These are phyloP conservation scores for Calonectris borealis DNA, from an alignment of 2,113 vertebrate species.

Conservation along the genomic window DNA sequence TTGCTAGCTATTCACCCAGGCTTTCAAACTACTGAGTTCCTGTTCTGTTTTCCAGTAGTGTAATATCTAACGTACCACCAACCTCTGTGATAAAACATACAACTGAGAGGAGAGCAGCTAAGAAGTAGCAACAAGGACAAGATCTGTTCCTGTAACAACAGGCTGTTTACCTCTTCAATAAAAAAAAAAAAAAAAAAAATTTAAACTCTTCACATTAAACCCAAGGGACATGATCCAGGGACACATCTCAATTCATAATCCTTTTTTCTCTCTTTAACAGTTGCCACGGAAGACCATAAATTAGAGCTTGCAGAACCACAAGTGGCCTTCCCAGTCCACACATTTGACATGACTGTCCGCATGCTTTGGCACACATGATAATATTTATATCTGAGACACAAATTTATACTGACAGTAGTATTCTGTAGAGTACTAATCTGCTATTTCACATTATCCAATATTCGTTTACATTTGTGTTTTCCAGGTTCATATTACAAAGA, in stretches of 20 bases:
- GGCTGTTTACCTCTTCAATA: neutral
- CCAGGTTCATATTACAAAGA: neutral
- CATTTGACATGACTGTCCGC: neutral
- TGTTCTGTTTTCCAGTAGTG: neutral
- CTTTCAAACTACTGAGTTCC: neutral
- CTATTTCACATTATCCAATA: neutral
- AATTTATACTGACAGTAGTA: neutral
- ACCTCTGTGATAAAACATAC: neutral
- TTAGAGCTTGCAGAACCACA: neutral
- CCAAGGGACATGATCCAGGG: neutral
- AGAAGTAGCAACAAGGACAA: neutral
- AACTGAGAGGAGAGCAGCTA: neutral
- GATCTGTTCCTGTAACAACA: neutral
- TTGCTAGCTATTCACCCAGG: neutral
- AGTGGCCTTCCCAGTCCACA: neutral
- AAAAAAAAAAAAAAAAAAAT: neutral
- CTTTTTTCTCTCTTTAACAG: neutral
- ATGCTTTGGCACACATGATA: neutral
- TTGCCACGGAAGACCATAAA: neutral
- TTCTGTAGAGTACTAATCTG: neutral
- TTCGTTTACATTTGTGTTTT: neutral
- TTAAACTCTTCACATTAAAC: neutral
- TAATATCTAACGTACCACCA: neutral
- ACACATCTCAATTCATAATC: neutral
- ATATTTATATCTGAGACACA: neutral